Evolutionary conservation across 2,797 vertebrate species (phyloP), one percentile per base, ranked within the genome.

Genomic region (Xyrichtys novacula): DNA sequence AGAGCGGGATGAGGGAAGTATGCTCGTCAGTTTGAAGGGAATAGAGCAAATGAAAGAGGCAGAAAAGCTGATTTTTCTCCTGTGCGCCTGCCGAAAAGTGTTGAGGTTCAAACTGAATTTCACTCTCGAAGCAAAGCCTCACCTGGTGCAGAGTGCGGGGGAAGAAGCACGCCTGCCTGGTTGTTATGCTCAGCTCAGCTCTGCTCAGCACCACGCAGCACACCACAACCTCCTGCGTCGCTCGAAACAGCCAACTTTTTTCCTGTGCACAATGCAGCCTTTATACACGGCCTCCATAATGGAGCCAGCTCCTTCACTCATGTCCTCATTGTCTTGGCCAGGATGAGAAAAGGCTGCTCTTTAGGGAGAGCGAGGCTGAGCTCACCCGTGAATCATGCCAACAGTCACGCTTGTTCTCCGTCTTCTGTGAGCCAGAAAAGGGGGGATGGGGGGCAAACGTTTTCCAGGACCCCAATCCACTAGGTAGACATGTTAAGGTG

Each of bases 241-340:
- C 44, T 38, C 58, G 54, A 71, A 74, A 68, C 78, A 84, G 58
- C 55, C 76, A 28, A 57, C 58, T 46, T 73, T 70, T 66, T 34
- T 59, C 53, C 47, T 60, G 43, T 25, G 69, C 74, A 89, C 88
- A 91, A 87, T 82, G 84, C 63, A 38, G 59, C 78, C 88, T 88
- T 88, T 90, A 89, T 87, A 26, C 70, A 71, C 74, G 60, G 40
- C n/a, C 64, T 17, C 68, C 67, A 78, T 88, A 84, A 85, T 83
- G 75, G 85, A 84, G 87, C 83, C 78, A 82, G 79, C 81, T 83
- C 85, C 84, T 89, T 85, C 84, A 68, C 85, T 87, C 90, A 79
- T 89, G 91, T 88, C 88, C 86, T 91, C 79, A 87, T 91, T 92
- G 89, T 92, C 85, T 88, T 74, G 83, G 85, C 76, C 80, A 63